Percentiles rank a stretch among this genome's conserved stretches.
Evolutionary conservation across 2,113 vertebrate species (phyloP).

Genomic region (Notothenia coriiceps): DNA sequence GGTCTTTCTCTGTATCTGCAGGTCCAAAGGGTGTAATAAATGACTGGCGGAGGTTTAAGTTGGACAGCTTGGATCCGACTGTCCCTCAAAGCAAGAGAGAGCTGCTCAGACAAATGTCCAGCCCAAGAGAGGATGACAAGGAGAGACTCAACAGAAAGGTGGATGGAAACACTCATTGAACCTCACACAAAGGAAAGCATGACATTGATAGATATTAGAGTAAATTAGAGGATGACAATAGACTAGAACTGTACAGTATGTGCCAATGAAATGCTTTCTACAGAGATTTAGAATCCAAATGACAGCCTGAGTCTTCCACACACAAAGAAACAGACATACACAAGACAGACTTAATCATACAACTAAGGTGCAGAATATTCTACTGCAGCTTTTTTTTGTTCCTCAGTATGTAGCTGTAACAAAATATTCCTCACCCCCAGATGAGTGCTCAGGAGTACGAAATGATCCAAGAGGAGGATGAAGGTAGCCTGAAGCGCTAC

Average conservation of each 20-base stretch:
- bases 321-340: not conserved
- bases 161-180: constrained; percentile 15
- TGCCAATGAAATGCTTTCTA: not conserved
- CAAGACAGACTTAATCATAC: not conserved
- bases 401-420: not conserved
- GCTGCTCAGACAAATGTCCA: constrained; percentile 94
- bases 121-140: constrained; percentile 85
- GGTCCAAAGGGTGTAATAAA: constrained; percentile 97
- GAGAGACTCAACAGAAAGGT: constrained; percentile 91
- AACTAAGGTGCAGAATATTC: not conserved
- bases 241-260: not conserved
- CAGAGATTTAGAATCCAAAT: not conserved
- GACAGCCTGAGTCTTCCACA: not conserved
- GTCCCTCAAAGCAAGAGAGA: constrained; percentile 88
- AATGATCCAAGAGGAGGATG: constrained; percentile 90
- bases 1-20: constrained; percentile 55
- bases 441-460: constrained; percentile 92
- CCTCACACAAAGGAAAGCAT: not conserved
- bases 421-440: constrained; percentile 68
- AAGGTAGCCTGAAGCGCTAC: constrained; percentile 89
- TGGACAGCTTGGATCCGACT: constrained; percentile 90
- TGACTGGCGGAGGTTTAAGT: constrained; percentile 96
- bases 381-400: not conserved
- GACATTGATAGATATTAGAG: not conserved
- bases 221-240: not conserved